Percentiles rank a stretch among this genome's conserved stretches.
Conservation (phyloP, 2,113 vertebrate genomes). For the Mohoua ochrocephala region DNA sequence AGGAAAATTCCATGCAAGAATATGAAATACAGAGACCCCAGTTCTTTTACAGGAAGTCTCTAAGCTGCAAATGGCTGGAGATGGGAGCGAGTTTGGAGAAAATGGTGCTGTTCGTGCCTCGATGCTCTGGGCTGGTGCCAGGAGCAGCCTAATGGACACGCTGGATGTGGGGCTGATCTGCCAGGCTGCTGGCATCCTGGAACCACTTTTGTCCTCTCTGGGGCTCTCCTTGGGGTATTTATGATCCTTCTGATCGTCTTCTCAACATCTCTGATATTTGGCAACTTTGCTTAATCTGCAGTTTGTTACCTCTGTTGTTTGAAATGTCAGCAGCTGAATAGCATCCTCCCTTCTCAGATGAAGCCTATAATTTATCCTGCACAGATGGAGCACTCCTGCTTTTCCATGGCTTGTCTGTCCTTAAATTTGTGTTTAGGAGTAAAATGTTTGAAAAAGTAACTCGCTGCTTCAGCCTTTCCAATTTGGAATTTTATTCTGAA, state of each 20-base stretch:
- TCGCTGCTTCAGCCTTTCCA: background rate
- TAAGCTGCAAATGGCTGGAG: background rate
- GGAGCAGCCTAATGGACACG: background rate
- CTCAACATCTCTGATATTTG: background rate
- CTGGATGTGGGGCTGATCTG: background rate
- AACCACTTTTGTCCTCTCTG: background rate
- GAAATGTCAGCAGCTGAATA: background rate
- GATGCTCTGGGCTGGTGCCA: background rate
- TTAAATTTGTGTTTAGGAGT: background rate
- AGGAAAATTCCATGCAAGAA: constrained; percentile 20
- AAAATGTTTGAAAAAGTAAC: background rate
- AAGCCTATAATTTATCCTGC: background rate
- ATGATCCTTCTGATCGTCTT: background rate
- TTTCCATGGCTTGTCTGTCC: background rate
- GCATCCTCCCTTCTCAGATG: background rate
- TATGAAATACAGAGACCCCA: background rate
- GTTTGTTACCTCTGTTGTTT: background rate
- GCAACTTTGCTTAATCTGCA: background rate
- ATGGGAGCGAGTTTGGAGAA: background rate
- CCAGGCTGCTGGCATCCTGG: background rate
- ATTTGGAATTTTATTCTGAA: background rate
- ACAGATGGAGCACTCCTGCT: background rate
- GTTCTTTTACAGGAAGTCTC: background rate
- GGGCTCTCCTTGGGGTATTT: background rate
- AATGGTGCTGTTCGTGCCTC: background rate